phyloP scores from a whole-genome alignment of 2,888 invertebrate species.

The Charanyca ferruginea region DNA sequence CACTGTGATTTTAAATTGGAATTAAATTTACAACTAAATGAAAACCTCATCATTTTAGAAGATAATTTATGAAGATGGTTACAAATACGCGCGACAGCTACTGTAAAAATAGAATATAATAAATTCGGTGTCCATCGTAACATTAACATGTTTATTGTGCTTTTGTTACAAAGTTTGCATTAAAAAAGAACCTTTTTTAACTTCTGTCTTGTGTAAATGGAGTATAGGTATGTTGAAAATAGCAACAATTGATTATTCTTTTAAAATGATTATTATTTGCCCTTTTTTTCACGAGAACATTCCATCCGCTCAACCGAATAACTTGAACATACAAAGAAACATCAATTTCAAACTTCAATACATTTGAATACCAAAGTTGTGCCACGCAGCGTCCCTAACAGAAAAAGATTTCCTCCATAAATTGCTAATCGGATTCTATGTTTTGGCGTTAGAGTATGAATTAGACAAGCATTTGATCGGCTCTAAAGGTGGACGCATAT shows the following conservation, averaged over 20 bases:
- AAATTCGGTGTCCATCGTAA: no score
- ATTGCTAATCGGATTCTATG: conserved; percentile 59
- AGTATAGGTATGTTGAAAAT: no score
- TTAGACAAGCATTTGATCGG: background rate
- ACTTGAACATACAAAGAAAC: conserved; percentile 14
- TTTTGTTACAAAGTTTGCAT: no score
- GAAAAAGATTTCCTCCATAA: conserved; percentile 52
- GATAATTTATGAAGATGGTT: no score
- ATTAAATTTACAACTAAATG: no score
- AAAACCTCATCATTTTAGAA: no score
- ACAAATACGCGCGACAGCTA: no score
- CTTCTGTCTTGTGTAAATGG: no score
- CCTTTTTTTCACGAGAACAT: background rate
- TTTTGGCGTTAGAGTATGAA: conserved; percentile 26
- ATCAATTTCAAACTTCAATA: conserved; percentile 46
- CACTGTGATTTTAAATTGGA: no score
- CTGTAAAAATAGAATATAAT: no score
- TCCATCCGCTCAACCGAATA: conserved; percentile 1
- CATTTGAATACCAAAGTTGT: conserved; percentile 53
- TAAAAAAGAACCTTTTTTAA: no score
- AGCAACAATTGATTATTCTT: background rate
- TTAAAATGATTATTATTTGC: background rate
- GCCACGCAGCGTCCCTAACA: conserved; percentile 20
- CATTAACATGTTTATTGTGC: no score
- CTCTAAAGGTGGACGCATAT: background rate